phyloP scores from a whole-genome alignment of 2,113 vertebrate species.

The Deroptyus accipitrinus region DNA sequence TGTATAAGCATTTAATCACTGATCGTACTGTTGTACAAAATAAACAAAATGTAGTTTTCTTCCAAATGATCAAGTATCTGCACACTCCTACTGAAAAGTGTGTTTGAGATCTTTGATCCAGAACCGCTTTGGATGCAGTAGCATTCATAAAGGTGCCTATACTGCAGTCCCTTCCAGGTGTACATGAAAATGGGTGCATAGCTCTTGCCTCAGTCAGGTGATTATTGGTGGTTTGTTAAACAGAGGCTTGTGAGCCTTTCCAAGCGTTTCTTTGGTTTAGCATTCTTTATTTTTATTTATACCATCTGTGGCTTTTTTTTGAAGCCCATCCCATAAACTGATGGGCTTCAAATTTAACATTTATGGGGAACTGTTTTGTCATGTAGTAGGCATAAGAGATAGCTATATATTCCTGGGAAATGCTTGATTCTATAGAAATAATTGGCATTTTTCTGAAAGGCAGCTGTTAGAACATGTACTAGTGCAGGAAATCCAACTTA shows the following conservation, averaged over 20 bases:
- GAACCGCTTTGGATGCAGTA: not conserved
- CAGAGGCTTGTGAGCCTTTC: not conserved
- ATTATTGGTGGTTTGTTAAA: not conserved
- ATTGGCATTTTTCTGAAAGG: not conserved
- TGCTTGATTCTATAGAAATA: not conserved
- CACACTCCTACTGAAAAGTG: not conserved
- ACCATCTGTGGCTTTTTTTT: not conserved
- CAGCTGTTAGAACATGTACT: not conserved
- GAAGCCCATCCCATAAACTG: not conserved
- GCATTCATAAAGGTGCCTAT: not conserved
- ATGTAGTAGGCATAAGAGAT: not conserved
- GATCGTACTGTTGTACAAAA: not conserved
- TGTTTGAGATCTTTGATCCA: not conserved
- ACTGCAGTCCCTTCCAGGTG: not conserved
- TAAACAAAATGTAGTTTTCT: not conserved
- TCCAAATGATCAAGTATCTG: not conserved
- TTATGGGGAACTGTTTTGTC: not conserved
- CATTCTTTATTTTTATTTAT: not conserved
- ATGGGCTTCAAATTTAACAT: not conserved
- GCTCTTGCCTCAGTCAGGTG: not conserved
- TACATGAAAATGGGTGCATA: not conserved
- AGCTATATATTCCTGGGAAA: not conserved
- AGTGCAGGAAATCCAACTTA: not conserved
- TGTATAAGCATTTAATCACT: not conserved
- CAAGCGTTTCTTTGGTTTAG: not conserved